Percentiles rank a stretch among this genome's conserved stretches.
These are phyloP conservation scores for Calliphora vomitoria DNA, from an alignment of 2,888 invertebrate genomes.

Conservation along the genomic window DNA sequence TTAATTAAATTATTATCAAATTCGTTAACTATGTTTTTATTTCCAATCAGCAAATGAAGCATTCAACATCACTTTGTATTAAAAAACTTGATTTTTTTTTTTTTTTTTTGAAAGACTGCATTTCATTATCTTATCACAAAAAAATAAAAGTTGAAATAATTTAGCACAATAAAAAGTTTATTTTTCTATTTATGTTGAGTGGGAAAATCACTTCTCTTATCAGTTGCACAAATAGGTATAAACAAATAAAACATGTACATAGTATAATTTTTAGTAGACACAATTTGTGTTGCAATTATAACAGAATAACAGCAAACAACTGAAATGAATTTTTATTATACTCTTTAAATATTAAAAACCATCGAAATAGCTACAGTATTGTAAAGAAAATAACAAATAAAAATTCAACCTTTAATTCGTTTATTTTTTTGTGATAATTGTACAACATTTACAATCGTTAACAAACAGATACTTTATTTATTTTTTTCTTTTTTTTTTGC, in stretches of 20 bases:
- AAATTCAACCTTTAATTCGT: conserved; percentile 25
- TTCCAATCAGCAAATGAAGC: background rate
- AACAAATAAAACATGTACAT: background rate
- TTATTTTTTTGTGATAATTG: conserved; percentile 23
- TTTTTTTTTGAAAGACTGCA: background rate
- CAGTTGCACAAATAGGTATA: conserved; percentile 7
- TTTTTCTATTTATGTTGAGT: background rate
- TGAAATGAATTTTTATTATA: background rate
- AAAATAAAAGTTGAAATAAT: background rate
- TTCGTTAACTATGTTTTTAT: background rate
- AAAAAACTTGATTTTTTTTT: too few species aligned
- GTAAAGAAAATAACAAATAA: background rate
- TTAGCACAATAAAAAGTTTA: background rate
- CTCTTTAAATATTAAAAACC: conserved; percentile 32
- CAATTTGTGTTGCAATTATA: conserved; percentile 2
- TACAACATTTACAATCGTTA: conserved; percentile 52
- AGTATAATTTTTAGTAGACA: background rate
- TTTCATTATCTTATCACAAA: conserved; percentile 2
- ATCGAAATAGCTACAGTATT: background rate
- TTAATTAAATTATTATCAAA: too few species aligned
- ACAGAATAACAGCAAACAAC: background rate
- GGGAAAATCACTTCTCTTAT: conserved; percentile 14
- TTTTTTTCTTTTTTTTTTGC: background rate
- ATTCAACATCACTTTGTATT: background rate
- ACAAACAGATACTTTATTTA: conserved; percentile 44